A percentile compares a stretch with the other conserved stretches of the same genome.
Conservation (phyloP, 2,888 invertebrate genomes). For the Lottia gigantea region DNA sequence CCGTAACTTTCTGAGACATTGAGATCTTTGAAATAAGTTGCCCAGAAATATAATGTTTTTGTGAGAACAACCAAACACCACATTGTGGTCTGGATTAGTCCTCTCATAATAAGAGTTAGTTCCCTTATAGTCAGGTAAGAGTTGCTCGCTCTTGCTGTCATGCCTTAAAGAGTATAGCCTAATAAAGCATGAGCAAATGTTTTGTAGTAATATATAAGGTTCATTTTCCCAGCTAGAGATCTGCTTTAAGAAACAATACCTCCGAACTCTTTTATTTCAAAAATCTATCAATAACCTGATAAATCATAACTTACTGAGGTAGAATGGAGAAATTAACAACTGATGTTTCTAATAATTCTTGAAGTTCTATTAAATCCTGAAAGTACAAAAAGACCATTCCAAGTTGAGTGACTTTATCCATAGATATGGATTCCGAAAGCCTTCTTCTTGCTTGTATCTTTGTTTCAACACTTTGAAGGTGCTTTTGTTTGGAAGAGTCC, state of each 20-base stretch:
- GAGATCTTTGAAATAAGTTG: too few relatives aligned
- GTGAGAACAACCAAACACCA: too few relatives aligned
- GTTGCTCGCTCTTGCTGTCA: not conserved
- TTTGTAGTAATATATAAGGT: not conserved
- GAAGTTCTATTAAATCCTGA: slow-evolving; percentile 66
- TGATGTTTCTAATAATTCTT: slow-evolving; percentile 64
- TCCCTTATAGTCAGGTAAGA: too few relatives aligned
- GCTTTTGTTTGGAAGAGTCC: too few relatives aligned
- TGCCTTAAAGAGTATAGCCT: not conserved
- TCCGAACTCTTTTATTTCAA: not conserved
- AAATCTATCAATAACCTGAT: too few relatives aligned
- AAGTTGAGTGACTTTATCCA: too few relatives aligned
- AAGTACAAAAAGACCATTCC: not conserved
- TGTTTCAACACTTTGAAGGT: not conserved
- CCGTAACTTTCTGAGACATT: too few relatives aligned
- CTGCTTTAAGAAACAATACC: not conserved
- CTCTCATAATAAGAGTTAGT: too few relatives aligned
- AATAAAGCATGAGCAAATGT: not conserved
- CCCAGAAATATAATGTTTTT: too few relatives aligned
- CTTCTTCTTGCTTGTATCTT: not conserved
- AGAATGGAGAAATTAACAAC: slow-evolving; percentile 65
- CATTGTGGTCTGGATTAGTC: too few relatives aligned
- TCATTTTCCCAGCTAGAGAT: not conserved
- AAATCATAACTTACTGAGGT: slow-evolving; percentile 55
- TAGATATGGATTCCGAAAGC: too few relatives aligned